Evolutionary conservation across 2,113 vertebrate genomes (phyloP), one percentile per base, ranked within the genome.

Genomic region (Puntigrus tetrazona): DNA sequence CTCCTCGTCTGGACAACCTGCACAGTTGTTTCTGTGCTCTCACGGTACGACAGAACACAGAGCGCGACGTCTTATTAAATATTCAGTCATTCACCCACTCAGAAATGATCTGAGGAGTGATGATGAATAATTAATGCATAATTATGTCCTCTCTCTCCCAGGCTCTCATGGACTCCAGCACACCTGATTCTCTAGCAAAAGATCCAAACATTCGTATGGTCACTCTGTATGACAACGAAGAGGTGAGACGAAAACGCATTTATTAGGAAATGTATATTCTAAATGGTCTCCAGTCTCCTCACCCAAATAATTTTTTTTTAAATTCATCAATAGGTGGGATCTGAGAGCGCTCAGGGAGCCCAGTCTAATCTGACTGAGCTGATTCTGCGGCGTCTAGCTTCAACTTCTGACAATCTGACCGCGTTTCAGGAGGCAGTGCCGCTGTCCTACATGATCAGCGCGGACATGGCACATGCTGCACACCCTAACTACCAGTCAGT

Each of bases 21-120:
- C 98, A 99, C 92, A 99, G 98, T 94, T 98, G 98, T 94, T 99
- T 95, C 94, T 99, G 98, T 3, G 97, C 98, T 87, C 94, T 99
- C 86, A 95, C 97, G 95, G 98, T 99, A 86, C 91, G 92, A 72
- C 31, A 73, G 22, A 59, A 63, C 2, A 25, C 13, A 5, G 1
- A 16, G 29, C 3, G 3, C 79, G 47, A 81, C 59, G 34, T 67
- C 59, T 67, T 67, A 80, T 80, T 63, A 67, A 81, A 81, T 81
- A 81, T 81, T 67, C 41, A 81, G n/a, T 31, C 78, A 81, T 50
- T 34, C 69, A 75, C 41, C 16, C 59, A 65, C 41, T 65, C 25
- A 80, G 61, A 80, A 27, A 79, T 79, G 1, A 59, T 63, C 61
- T 67, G 43, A 81, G 61, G 45, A 70, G 63, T 55, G 29, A 52